Conservation (phyloP, 2,888 invertebrate species). For the Tillus elongatus region DNA sequence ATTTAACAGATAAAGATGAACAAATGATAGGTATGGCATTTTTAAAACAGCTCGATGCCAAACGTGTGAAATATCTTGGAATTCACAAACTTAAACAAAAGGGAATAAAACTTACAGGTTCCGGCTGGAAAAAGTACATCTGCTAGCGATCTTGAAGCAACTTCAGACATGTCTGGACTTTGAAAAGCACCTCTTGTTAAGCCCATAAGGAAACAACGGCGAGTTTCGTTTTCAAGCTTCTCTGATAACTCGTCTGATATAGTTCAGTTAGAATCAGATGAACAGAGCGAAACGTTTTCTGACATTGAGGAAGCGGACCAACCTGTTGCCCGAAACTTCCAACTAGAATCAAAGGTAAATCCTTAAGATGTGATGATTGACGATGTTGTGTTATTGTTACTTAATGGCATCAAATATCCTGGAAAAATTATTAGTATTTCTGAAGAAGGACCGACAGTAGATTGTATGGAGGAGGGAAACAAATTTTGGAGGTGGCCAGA, state of each 20-base stretch:
- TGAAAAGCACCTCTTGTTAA: neutral
- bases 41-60: constrained; percentile 1
- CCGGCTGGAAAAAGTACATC: constrained; percentile 2
- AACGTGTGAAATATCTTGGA: constrained; percentile 6
- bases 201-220: neutral
- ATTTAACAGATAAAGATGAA: constrained; percentile 3
- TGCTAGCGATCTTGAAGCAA: constrained; percentile 4
- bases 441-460: constrained; percentile 6
- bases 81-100: neutral
- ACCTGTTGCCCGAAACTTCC: neutral
- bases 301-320: constrained; percentile 3
- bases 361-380: neutral
- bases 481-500: constrained; percentile 9
- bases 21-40: constrained; percentile 7
- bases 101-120: neutral
- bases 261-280: constrained; percentile 8
- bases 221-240: constrained; percentile 2
- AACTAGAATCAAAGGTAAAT: no score
- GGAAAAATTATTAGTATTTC: constrained; percentile 8
- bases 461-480: constrained; percentile 7
- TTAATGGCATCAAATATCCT: constrained; percentile 8
- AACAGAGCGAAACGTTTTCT: constrained; percentile 7
- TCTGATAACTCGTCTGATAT: constrained; percentile 3
- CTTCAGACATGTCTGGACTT: constrained; percentile 2
- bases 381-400: constrained; percentile 6